phyloP scores from a whole-genome alignment of 2,113 vertebrate species.

The Ovibos moschatus region DNA sequence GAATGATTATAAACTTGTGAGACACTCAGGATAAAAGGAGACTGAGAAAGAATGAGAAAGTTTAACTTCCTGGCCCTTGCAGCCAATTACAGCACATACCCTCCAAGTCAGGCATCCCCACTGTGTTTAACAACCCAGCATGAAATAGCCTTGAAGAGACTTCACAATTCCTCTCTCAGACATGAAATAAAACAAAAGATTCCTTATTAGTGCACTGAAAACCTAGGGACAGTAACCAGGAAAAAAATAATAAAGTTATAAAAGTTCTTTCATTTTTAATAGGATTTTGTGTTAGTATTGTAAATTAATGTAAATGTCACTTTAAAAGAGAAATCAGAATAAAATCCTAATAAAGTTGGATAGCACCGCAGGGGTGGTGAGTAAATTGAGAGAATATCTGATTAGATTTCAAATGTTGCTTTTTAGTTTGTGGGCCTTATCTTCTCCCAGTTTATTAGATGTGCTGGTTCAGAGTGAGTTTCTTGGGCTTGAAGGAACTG shows the following conservation, averaged over 20 bases:
- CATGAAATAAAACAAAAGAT: constrained; percentile 77
- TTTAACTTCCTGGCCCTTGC: constrained; percentile 28
- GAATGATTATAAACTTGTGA: constrained; percentile 35
- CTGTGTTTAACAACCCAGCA: constrained; percentile 73
- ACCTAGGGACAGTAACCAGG: constrained; percentile 35
- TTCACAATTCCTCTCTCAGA: constrained; percentile 56
- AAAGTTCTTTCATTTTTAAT: constrained; percentile 71
- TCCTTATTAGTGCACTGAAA: constrained; percentile 73
- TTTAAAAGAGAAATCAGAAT: constrained; percentile 80
- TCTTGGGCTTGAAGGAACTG: constrained; percentile 8
- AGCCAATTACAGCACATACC: constrained; percentile 71
- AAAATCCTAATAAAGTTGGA: constrained; percentile 78
- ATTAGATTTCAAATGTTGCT: constrained; percentile 79
- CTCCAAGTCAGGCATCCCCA: constrained; percentile 31
- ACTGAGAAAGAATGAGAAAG: constrained; percentile 4
- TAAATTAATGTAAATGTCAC: constrained; percentile 81
- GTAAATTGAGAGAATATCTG: constrained; percentile 79
- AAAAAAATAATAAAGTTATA: constrained; percentile 73
- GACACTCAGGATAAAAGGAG: constrained; percentile 13
- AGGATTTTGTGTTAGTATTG: constrained; percentile 72
- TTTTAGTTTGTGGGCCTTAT: constrained; percentile 75
- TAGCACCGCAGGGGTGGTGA: constrained; percentile 71
- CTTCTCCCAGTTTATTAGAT: constrained; percentile 58
- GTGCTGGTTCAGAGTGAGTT: constrained; percentile 47
- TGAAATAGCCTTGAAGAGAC: constrained; percentile 71